Percentiles rank a stretch among this genome's conserved stretches.
Evolutionary conservation across 2,113 vertebrate species (phyloP).

Genomic region (Peromyscus polionotus): DNA sequence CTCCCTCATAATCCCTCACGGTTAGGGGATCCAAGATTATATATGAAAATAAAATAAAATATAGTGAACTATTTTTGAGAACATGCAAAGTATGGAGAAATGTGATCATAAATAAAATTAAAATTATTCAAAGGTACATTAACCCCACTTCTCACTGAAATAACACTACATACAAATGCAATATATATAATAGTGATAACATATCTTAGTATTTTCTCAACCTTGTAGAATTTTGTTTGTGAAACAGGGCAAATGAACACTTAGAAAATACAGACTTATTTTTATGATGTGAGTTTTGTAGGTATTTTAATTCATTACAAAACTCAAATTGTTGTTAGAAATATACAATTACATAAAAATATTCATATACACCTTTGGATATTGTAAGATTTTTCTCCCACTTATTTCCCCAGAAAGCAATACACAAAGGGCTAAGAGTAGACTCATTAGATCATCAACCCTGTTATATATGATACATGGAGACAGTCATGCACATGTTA

Average conservation of each 20-base stretch:
- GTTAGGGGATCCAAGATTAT: background rate
- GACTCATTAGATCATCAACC: background rate
- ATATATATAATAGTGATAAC: background rate
- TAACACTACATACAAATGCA: background rate
- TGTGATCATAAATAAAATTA: background rate
- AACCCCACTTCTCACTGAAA: background rate
- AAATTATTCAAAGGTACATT: background rate
- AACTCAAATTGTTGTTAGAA: background rate
- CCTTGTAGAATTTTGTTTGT: background rate
- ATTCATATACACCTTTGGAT: background rate
- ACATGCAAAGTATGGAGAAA: background rate
- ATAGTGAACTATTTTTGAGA: background rate
- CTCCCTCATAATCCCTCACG: background rate
- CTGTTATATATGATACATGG: background rate
- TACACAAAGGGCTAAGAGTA: background rate
- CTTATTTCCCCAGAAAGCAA: background rate
- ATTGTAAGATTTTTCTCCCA: background rate
- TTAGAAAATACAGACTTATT: background rate
- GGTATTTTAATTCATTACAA: background rate
- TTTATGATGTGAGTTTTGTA: background rate
- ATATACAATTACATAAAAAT: background rate
- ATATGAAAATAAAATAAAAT: too few species aligned
- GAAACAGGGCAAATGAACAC: background rate
- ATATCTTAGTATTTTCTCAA: constrained; percentile 18
- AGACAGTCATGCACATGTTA: background rate